Evolutionary conservation across 2,888 invertebrate species (phyloP), one percentile per base, ranked within the genome.

Genomic region (Coelinius sp.): DNA sequence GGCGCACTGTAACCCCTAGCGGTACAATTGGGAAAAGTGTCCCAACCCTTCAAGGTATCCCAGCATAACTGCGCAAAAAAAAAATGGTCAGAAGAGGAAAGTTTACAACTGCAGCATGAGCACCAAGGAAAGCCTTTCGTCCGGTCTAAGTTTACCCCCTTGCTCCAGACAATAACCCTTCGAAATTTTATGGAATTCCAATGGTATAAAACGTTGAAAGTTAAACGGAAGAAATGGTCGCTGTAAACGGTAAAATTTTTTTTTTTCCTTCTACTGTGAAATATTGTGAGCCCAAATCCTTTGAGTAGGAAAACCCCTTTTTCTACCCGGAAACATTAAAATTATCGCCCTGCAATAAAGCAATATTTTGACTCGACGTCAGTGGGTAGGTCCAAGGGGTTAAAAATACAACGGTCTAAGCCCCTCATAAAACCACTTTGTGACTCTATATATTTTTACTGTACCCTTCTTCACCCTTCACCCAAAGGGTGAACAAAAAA

Each of bases 311-410:
- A 66, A 73, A 76, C 76, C 77, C 77, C 78, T 76, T 78, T 76
- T 68, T 68, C 56, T 66, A 62, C 69, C 27, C 65, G 68, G 73
- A 69, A 72, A 77, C 75, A 75, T 78, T 59, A 71, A 78, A 75
- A 79, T 80, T 79, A 73, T n/a, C n/a, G n/a, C n/a, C 74, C 81
- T 78, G 79, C 81, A 84, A 85, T 86, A 86, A 86, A 86, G 80
- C 78, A 85, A 85, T 85, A 86, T 85, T 85, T 83, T 84, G 84
- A 84, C 82, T 82, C 67, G 14, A 49, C 6, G 17, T 12, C 14
- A 14, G 17, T n/a, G 4, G n/a, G 25, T 7, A 59, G 12, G 20
- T 59, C 17, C 31, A 59, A 82, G 81, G 79, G 82, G 81, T 84
- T 85, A 84, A 83, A 82, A 82, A 75, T 73, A 72, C 75, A 65